Conservation (phyloP, 2,797 vertebrate species). For the Agapornis canus region DNA sequence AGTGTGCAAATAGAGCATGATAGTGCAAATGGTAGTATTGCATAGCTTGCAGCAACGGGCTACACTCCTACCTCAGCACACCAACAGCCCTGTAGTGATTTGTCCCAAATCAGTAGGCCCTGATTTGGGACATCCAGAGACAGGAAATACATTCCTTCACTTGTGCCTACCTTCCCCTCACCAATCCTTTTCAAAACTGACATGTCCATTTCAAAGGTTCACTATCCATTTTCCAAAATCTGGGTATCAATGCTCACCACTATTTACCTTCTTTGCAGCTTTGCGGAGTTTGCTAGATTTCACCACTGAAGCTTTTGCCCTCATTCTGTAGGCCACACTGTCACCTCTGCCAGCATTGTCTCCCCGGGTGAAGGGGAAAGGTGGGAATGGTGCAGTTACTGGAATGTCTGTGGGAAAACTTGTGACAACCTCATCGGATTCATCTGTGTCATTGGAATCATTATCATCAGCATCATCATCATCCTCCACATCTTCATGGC, state of each 20-base stretch:
- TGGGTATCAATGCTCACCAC: background rate
- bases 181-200: background rate
- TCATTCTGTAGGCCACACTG: constrained; percentile 55
- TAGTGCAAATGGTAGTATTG: background rate
- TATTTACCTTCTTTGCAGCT: constrained; percentile 63
- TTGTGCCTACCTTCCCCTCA: background rate
- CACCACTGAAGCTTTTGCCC: background rate
- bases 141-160: background rate
- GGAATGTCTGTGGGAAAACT: constrained; percentile 41
- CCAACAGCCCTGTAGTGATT: too few species aligned
- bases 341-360: constrained; percentile 70
- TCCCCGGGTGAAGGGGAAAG: constrained; percentile 47
- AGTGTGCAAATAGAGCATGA: fast-evolving
- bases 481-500: constrained; percentile 65
- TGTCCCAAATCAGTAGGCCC: fast-evolving
- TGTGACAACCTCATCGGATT: constrained; percentile 65
- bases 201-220: background rate
- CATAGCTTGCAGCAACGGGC: background rate
- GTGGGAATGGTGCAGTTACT: background rate
- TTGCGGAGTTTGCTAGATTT: constrained; percentile 21
- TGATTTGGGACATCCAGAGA: background rate
- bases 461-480: constrained; percentile 19
- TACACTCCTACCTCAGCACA: fast-evolving
- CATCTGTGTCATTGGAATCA: constrained; percentile 67
- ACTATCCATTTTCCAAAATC: background rate